Conservation (phyloP, 2,797 vertebrate genomes). For the Alectoris magna region DNA sequence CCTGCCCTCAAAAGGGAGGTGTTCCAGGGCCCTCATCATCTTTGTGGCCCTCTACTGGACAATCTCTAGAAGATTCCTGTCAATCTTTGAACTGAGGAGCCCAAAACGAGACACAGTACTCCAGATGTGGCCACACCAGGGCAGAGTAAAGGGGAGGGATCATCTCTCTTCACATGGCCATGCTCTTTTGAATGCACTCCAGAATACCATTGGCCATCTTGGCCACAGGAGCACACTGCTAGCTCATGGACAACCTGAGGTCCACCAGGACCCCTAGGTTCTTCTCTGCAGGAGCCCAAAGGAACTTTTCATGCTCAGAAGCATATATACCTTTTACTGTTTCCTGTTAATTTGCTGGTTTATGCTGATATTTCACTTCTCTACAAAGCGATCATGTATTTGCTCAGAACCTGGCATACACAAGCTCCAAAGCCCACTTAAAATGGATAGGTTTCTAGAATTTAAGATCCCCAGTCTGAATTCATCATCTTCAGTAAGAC, state of each 20-base stretch:
- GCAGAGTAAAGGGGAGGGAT: not conserved
- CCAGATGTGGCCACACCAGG: not conserved
- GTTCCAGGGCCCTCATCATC: not conserved
- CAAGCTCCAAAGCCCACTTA: not conserved
- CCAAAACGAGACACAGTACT: not conserved
- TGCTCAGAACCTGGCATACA: not conserved
- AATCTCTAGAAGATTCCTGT: not conserved
- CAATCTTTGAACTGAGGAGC: not conserved
- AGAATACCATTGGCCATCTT: not conserved
- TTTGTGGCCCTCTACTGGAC: not conserved
- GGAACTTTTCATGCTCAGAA: not conserved
- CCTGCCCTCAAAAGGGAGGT: not conserved
- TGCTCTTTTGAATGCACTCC: not conserved
- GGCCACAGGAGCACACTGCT: not conserved
- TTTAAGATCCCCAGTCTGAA: not conserved
- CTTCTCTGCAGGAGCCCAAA: not conserved
- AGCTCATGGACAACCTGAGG: not conserved
- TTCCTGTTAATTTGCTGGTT: not conserved
- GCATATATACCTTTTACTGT: not conserved
- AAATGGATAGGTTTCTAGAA: not conserved
- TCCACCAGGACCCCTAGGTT: too few relatives aligned
- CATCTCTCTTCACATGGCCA: not conserved
- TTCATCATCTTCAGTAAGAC: not conserved
- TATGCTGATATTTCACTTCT: not conserved
- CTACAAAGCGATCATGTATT: not conserved